Conservation (phyloP, 1,140 invertebrate species). For the Wiebesia pumilae region DNA sequence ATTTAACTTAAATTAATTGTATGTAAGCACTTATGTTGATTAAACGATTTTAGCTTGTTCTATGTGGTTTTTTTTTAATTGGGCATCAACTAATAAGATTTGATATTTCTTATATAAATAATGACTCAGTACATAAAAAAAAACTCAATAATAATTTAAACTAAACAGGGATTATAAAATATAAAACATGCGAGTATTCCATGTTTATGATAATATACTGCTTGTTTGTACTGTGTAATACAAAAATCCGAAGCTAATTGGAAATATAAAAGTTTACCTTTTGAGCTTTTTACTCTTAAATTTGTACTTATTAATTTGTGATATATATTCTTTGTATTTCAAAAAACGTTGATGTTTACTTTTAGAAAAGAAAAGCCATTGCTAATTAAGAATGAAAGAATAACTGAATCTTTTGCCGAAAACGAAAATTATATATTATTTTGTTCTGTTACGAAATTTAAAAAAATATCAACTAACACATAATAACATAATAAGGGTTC, state of each 20-base stretch:
- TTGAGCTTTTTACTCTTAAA: no score
- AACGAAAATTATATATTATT: no score
- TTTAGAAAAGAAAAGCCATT: no score
- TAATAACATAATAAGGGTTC: background rate
- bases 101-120: background rate
- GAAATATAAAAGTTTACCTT: background rate
- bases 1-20: background rate
- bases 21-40: background rate
- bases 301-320: no score
- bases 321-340: no score
- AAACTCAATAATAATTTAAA: no score
- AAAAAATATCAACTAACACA: background rate
- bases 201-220: background rate
- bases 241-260: background rate
- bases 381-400: no score
- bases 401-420: no score
- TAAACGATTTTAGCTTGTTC: background rate
- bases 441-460: no score
- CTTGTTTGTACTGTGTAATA: background rate
- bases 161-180: background rate
- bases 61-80: background rate
- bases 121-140: no score
- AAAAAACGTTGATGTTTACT: no score
- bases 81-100: background rate
- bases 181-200: background rate